These are phyloP conservation scores for Hyposmocoma kahamanoa DNA, from an alignment of 1,140 invertebrate genomes.

Conservation along the genomic window DNA sequence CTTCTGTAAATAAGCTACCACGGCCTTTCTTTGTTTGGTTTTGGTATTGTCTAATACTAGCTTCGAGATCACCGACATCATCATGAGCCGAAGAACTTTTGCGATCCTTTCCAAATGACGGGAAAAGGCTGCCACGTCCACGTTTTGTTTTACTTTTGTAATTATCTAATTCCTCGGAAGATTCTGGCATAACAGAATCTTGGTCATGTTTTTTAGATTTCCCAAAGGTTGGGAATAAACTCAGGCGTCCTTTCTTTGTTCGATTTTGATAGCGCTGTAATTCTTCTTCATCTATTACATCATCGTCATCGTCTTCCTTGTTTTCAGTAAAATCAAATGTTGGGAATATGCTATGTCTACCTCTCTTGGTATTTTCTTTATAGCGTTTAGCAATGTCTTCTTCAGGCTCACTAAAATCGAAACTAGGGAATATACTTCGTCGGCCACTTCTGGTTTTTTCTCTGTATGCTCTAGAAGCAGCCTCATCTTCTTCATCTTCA, in stretches of 20 bases:
- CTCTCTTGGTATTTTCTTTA: slow-evolving; percentile 51
- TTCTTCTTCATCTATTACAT: slow-evolving; percentile 57
- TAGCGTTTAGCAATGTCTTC: slow-evolving; percentile 37
- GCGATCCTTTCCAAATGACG: slow-evolving; percentile 54
- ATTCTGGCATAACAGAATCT: slow-evolving; percentile 48
- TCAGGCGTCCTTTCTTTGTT: slow-evolving; percentile 56
- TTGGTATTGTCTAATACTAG: slow-evolving; percentile 56
- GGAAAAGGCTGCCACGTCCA: slow-evolving; percentile 53
- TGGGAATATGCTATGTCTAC: slow-evolving; percentile 60
- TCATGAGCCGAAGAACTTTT: slow-evolving; percentile 42
- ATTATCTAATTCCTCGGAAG: slow-evolving; percentile 57
- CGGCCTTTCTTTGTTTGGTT: slow-evolving; percentile 57
- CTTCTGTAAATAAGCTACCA: slow-evolving; percentile 53
- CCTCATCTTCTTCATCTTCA: slow-evolving; percentile 42
- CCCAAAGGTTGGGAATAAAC: slow-evolving; percentile 61
- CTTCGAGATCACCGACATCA: slow-evolving; percentile 40
- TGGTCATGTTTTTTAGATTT: slow-evolving; percentile 55
- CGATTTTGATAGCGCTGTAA: slow-evolving; percentile 54
- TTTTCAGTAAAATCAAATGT: slow-evolving; percentile 55
- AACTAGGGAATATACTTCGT: slow-evolving; percentile 48
- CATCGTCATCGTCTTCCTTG: slow-evolving; percentile 36
- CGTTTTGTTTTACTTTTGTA: slow-evolving; percentile 59
- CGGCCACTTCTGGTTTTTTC: slow-evolving; percentile 37
- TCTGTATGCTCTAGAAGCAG: slow-evolving; percentile 24
- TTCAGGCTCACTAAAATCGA: slow-evolving; percentile 53